A percentile compares a stretch with the other conserved stretches of the same genome.
These are phyloP conservation scores for Danaus chrysippus DNA, from an alignment of 2,888 invertebrate genomes.

Conservation along the genomic window DNA sequence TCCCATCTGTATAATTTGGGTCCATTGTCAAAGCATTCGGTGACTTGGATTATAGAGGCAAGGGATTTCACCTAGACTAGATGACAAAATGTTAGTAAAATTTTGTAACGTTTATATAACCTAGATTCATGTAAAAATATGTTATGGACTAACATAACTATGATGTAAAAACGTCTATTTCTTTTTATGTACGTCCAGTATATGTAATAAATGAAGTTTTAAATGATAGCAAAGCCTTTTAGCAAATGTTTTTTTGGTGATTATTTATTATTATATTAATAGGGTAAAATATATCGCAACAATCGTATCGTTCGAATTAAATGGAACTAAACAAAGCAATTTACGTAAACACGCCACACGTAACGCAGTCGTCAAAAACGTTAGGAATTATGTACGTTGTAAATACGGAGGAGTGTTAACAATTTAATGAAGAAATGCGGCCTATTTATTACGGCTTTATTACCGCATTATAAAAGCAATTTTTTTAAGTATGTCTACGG, in stretches of 20 bases:
- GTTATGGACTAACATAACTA: too few species aligned
- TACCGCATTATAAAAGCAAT: slow-evolving; percentile 18
- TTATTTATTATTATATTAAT: not conserved
- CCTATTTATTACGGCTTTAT: slow-evolving; percentile 21
- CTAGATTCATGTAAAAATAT: not conserved
- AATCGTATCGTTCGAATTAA: not conserved
- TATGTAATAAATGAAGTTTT: too few species aligned
- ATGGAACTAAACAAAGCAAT: slow-evolving; percentile 5
- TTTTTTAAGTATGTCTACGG: slow-evolving; percentile 13
- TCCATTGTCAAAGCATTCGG: slow-evolving; percentile 39
- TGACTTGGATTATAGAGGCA: slow-evolving; percentile 34
- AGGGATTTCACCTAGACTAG: slow-evolving; percentile 26
- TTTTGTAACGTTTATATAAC: slow-evolving; percentile 2
- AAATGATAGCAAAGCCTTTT: too few species aligned
- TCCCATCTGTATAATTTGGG: slow-evolving; percentile 47
- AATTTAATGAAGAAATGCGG: slow-evolving; percentile 24
- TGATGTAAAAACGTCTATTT: too few species aligned
- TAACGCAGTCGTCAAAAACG: slow-evolving; percentile 16
- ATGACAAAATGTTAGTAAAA: slow-evolving; percentile 19
- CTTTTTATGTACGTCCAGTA: too few species aligned
- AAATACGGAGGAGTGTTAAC: slow-evolving; percentile 20
- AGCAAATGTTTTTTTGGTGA: not conserved
- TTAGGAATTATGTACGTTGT: slow-evolving; percentile 19
- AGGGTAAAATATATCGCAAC: not conserved
- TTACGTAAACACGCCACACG: slow-evolving; percentile 6